A percentile compares a stretch with the other conserved stretches of the same genome.
These are phyloP conservation scores for Bufo bufo DNA, from an alignment of 2,113 vertebrate species.

Conservation along the genomic window DNA sequence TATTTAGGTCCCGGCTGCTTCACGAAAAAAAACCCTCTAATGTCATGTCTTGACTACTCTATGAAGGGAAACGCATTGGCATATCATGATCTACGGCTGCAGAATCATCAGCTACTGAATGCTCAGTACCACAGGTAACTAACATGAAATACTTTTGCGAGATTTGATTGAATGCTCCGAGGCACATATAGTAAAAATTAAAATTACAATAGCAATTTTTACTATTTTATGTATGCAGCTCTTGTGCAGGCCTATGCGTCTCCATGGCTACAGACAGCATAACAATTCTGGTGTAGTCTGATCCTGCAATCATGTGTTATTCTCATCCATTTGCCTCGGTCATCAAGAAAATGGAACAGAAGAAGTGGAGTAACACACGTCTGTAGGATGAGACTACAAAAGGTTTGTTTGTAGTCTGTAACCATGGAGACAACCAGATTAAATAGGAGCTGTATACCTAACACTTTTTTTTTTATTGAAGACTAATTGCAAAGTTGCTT, in stretches of 20 bases:
- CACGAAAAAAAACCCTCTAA: background rate
- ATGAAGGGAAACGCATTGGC: background rate
- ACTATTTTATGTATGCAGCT: background rate
- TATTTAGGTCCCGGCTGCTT: constrained; percentile 34
- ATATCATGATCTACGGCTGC: background rate
- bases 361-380: too few species aligned
- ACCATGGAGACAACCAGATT: background rate
- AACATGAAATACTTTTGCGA: too few species aligned
- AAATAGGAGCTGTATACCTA: background rate
- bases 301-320: background rate
- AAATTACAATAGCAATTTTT: background rate
- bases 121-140: too few species aligned
- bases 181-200: background rate
- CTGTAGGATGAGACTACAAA: too few species aligned
- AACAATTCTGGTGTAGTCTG: background rate
- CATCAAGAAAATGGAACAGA: background rate
- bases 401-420: background rate
- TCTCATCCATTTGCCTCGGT: background rate
- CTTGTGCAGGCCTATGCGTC: background rate
- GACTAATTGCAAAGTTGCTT: too few species aligned
- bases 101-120: background rate
- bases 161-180: background rate
- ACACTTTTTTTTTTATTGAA: too few species aligned
- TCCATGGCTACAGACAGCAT: background rate
- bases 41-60: background rate